phyloP scores from a whole-genome alignment of 2,797 vertebrate genomes.

The Aplochiton taeniatus region DNA sequence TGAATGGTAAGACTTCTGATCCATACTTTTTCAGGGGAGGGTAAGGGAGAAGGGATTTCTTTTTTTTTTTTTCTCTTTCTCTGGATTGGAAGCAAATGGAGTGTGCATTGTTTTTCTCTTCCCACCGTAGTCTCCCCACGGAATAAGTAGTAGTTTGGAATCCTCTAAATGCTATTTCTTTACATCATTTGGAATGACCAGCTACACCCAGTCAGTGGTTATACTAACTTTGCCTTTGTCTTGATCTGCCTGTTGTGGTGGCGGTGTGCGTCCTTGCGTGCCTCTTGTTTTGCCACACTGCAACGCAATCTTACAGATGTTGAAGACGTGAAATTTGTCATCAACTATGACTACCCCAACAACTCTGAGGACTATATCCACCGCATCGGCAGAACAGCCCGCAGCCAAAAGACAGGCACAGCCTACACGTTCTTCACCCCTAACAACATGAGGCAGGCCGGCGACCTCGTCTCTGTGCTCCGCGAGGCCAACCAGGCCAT shows the following conservation, averaged over 20 bases:
- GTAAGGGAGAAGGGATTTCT: constrained; percentile 69
- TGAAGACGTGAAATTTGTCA: constrained; percentile 99
- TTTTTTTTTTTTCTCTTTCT: constrained; percentile 51
- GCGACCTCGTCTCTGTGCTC: constrained; percentile 96
- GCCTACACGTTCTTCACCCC: constrained; percentile 99
- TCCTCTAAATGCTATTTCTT: constrained; percentile 37
- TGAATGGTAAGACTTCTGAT: constrained; percentile 84
- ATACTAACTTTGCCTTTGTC: constrained; percentile 88
- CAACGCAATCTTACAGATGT: constrained; percentile 92
- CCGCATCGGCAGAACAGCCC: constrained; percentile 97
- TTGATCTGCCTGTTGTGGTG: constrained; percentile 98
- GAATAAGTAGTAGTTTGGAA: constrained; percentile 49
- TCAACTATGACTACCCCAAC: constrained; percentile 99
- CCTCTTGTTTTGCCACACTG: constrained; percentile 85
- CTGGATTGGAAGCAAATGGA: constrained; percentile 73
- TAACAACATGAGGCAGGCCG: constrained; percentile 96
- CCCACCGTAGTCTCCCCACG: constrained; percentile 80
- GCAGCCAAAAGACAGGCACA: constrained; percentile 99
- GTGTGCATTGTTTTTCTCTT: constrained; percentile 82
- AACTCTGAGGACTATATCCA: constrained; percentile 99
- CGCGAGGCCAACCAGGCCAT: constrained; percentile 98
- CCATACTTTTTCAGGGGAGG: constrained; percentile 75
- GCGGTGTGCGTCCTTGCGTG: constrained; percentile 86
- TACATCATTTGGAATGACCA: constrained; percentile 34
- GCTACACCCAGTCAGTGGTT: constrained; percentile 58